A percentile compares a stretch with the other conserved stretches of the same genome.
These are phyloP conservation scores for Drosophila lacicola DNA, from an alignment of 2,888 invertebrate genomes.

Conservation along the genomic window DNA sequence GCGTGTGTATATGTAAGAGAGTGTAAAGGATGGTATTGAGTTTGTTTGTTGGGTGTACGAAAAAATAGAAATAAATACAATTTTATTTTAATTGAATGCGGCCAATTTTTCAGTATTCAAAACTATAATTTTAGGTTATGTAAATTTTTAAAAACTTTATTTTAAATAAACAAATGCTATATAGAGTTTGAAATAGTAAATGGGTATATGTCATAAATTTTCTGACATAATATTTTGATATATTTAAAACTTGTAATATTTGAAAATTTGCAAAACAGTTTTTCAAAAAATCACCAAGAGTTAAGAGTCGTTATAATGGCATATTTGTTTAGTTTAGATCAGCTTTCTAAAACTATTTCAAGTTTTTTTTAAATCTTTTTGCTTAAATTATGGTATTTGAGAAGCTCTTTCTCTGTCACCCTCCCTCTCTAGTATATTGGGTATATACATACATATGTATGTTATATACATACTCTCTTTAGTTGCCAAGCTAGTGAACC, in stretches of 20 bases:
- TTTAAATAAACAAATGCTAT: neutral
- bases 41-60: conserved; percentile 39
- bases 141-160: conserved; percentile 9
- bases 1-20: conserved; percentile 22
- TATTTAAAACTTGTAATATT: no score
- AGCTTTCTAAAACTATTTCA: no score
- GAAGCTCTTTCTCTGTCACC: no score
- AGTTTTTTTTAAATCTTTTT: no score
- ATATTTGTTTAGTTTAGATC: no score
- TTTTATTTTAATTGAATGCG: conserved; percentile 51
- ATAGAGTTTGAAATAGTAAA: neutral
- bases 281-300: no score
- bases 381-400: no score
- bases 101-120: conserved; percentile 50
- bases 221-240: no score
- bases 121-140: conserved; percentile 17
- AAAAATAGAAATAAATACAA: conserved; percentile 63
- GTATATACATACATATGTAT: neutral
- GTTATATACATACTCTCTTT: neutral
- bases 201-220: no score
- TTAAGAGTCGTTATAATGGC: no score
- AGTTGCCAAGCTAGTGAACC: conserved; percentile 21
- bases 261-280: no score
- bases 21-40: conserved; percentile 27
- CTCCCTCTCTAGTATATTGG: no score